Conservation (phyloP, 1,140 invertebrate genomes). For the Trichonephila inaurata region DNA sequence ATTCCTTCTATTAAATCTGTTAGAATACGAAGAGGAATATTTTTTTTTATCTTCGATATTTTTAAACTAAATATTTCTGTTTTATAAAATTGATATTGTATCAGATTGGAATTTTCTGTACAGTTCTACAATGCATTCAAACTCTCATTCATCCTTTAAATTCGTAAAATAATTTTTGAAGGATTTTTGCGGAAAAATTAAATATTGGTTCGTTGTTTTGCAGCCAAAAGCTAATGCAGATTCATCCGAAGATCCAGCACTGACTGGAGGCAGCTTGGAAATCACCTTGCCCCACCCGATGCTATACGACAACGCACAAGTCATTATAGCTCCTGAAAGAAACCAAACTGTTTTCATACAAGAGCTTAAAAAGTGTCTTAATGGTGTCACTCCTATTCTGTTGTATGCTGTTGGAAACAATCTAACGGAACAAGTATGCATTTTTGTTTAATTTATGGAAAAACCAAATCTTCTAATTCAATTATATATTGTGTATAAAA, state of each 20-base stretch:
- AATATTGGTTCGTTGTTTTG: neutral
- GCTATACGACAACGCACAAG: conserved; percentile 87
- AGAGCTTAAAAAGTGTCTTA: conserved; percentile 76
- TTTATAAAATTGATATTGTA: too few relatives aligned
- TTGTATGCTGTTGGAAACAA: conserved; percentile 83
- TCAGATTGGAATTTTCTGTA: too few relatives aligned
- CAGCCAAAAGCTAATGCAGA: conserved; percentile 2
- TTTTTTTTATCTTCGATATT: too few relatives aligned
- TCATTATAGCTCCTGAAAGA: conserved; percentile 85
- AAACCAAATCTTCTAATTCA: too few relatives aligned
- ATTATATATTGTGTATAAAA: too few relatives aligned
- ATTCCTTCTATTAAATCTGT: too few relatives aligned
- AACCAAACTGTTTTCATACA: conserved; percentile 77
- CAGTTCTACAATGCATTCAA: too few relatives aligned
- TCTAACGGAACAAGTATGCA: conserved; percentile 58
- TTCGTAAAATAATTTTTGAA: too few relatives aligned
- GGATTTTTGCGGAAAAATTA: too few relatives aligned
- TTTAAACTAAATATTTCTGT: too few relatives aligned
- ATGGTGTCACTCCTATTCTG: conserved; percentile 85
- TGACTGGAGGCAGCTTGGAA: conserved; percentile 83
- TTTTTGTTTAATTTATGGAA: neutral
- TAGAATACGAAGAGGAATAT: too few relatives aligned
- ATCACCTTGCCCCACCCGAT: conserved; percentile 87
- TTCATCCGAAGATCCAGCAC: conserved; percentile 40
- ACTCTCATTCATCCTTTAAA: too few relatives aligned